Base-by-base conservation (phyloP, 92 coral and sea anemone species). In the Paramuricea clavata region DNA sequence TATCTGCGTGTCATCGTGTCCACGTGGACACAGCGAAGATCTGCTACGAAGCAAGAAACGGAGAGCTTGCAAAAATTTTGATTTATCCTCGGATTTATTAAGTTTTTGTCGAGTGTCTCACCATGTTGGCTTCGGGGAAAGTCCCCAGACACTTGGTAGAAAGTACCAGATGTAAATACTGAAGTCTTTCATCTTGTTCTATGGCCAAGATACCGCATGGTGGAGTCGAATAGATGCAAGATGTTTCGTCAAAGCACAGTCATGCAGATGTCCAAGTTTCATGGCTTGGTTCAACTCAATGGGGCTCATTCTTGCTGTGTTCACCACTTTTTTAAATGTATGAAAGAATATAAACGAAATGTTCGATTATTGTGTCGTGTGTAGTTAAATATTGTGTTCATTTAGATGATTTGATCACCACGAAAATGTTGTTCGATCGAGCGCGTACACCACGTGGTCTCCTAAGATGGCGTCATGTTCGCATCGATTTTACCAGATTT, bases 221-320 rank as follows among this genome's bases (percentile, higher is more conserved):
- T 94, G 65, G 96, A 94, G 98, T 93, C 91, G 88, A 85, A 88
- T 86, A 76, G 74, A 56, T 90, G 80, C 91, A 86, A 92, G 95
- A 90, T 80, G 90, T 91, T 94, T 92, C 84, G 99, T 96, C 99
- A 94, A 69, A 96, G 98, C 99, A 96, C 71, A 96, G 99, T 96
- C 22, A 97, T 97, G 97, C 98, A 94, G 89, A 97, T 49, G 73
- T 90, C 65, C 93, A 75, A 59, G 84, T 49, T 19, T 41, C 73
- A 57, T 74, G 83, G 49, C 54, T 85, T 87, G 85, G 92, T 90
- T 85, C 93, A 94, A 88, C 99, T 88, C 93, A 93, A 96, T 93
- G 99, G 99, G 99, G 99, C 99, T 96, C 93, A 96, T 94, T 96
- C 91, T 96, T 95, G 94, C 98, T 96, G 98, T 96, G 98, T 94